Base-by-base conservation (phyloP, 2,888 invertebrate species). In the Hecatera dysodea region DNA sequence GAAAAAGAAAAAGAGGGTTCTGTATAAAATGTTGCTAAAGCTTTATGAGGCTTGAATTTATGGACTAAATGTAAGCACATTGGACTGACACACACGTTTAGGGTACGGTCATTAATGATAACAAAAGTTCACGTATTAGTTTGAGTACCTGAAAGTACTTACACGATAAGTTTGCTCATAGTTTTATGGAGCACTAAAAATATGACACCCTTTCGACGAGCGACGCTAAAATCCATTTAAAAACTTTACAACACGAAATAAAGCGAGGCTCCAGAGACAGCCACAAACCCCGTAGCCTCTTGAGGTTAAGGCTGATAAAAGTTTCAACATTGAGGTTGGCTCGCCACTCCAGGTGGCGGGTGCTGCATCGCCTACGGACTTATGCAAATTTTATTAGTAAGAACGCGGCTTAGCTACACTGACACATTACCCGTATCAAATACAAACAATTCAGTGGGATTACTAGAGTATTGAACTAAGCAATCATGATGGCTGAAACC, bases 361-460 rank as follows among this genome's bases (percentile, higher is more conserved):
- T n/a, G 50, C 27, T 36, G 68, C 24, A 56, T 65, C 81, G 69
- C 80, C 85, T 77, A 75, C 55, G 75, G 78, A 46, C 67, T 78
- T 84, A 84, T 85, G 84, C 75, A 89, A 86, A 87, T 83, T 87
- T 87, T 83, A 88, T 84, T 78, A 71, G 79, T 60, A 69, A 65
- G 72, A 69, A 75, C 76, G 65, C 63, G 65, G 78, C 59, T 78
- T 70, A 72, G 62, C 59, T 67, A 66, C 72, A 67, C 69, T 72
- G 69, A 80, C 59, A 75, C 74, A 82, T 85, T 72, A 75, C 60
- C 65, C 52, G 55, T 68, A 70, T 44, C 61, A 59, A 71, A 72
- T 61, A 74, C 62, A 64, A 78, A 55, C 63, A 70, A 61, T 63
- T 52, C 24, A 68, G 12, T 48, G 22, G 48, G 71, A 63, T 72